Percentiles rank a stretch among this genome's conserved stretches.
Evolutionary conservation across 92 coral and sea anemone species (phyloP).

Genomic region (Palythoa heliodiscus): DNA sequence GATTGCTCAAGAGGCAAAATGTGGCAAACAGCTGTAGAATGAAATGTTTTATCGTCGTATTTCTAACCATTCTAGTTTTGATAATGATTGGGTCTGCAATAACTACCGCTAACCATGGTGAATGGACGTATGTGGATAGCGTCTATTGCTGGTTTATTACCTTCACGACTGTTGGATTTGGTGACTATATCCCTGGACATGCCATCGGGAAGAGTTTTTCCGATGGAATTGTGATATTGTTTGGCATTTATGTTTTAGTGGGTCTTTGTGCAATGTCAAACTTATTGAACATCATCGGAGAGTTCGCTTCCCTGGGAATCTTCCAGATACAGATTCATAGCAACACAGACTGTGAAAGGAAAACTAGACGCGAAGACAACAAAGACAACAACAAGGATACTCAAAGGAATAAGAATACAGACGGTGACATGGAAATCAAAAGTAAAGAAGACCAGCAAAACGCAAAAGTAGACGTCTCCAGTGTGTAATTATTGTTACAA

Average conservation of each 20-base stretch:
- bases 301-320: slow-evolving; percentile 18
- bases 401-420: not conserved
- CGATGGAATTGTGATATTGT: not conserved
- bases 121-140: slow-evolving; percentile 11
- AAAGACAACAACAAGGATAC: too few relatives aligned
- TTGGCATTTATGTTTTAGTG: not conserved
- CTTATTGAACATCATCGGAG: slow-evolving; percentile 18
- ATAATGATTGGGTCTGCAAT: not conserved
- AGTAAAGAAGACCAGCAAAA: too few relatives aligned
- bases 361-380: not conserved
- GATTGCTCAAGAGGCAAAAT: not conserved
- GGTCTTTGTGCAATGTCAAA: slow-evolving; percentile 33
- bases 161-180: slow-evolving; percentile 30
- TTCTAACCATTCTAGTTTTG: not conserved
- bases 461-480: not conserved
- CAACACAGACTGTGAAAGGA: not conserved
- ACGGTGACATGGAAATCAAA: too few relatives aligned
- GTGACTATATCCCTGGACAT: slow-evolving; percentile 18
- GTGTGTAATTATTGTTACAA: not conserved
- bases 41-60: slow-evolving; percentile 4
- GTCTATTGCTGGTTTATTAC: slow-evolving; percentile 28
- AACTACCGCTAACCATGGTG: not conserved
- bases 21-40: not conserved
- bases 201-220: too few relatives aligned
- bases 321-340: not conserved